phyloP scores from a whole-genome alignment of 2,888 invertebrate species.

The Mythimna pallens region DNA sequence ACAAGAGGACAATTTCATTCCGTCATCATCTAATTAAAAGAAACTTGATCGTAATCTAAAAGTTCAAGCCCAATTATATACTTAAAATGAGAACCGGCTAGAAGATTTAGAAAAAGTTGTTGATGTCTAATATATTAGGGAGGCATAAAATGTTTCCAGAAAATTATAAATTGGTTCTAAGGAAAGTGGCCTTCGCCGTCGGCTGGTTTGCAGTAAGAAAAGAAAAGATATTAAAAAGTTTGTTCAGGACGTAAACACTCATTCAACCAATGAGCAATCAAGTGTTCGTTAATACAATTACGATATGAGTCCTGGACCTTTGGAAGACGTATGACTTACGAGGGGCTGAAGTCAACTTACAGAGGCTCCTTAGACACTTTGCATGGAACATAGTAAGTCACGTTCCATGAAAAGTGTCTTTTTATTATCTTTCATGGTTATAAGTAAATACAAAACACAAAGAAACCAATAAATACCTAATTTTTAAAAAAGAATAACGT shows the following conservation, averaged over 20 bases:
- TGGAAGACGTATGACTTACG: too few relatives aligned
- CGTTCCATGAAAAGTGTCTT: too few relatives aligned
- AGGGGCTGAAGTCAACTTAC: too few relatives aligned
- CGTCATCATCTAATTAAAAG: constrained; percentile 57
- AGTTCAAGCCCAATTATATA: constrained; percentile 61
- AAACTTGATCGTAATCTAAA: constrained; percentile 59
- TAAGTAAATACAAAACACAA: too few relatives aligned
- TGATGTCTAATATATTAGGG: constrained; percentile 40
- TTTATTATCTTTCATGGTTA: too few relatives aligned
- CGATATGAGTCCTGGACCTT: too few relatives aligned
- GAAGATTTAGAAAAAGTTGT: constrained; percentile 46
- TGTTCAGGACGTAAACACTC: constrained; percentile 8
- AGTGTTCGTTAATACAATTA: too few relatives aligned
- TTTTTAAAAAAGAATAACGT: too few relatives aligned
- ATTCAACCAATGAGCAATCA: not conserved
- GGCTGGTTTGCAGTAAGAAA: not conserved
- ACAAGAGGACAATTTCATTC: constrained; percentile 45
- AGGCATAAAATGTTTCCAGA: constrained; percentile 18
- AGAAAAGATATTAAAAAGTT: constrained; percentile 11
- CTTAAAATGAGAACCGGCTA: constrained; percentile 48
- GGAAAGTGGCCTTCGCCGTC: not conserved
- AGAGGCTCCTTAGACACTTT: too few relatives aligned
- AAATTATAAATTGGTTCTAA: constrained; percentile 31
- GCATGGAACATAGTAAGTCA: too few relatives aligned
- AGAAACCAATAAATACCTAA: too few relatives aligned